Evolutionary conservation across 2,113 vertebrate genomes (phyloP).

Genomic region (Dromiciops gliroides): DNA sequence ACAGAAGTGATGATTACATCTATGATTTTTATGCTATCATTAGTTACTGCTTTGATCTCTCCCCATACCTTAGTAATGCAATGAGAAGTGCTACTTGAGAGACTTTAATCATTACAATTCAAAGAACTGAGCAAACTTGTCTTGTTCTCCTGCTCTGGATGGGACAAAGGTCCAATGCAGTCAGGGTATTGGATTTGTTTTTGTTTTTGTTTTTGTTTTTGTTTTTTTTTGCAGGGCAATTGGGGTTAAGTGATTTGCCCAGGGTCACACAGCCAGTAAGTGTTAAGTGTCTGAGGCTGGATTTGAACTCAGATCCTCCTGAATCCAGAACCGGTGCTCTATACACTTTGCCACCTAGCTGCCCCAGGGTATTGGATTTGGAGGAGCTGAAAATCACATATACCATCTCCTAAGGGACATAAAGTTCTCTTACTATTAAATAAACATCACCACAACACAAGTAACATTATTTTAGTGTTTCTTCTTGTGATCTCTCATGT

Average conservation of each 20-base stretch:
- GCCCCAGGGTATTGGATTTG: too few species aligned
- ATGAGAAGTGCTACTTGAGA: background rate
- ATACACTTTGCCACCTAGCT: too few species aligned
- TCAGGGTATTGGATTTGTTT: too few species aligned
- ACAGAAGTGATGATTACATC: background rate
- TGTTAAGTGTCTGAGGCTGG: too few species aligned
- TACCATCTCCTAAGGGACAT: constrained; percentile 26
- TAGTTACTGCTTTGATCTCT: background rate
- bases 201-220: too few species aligned
- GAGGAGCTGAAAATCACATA: background rate
- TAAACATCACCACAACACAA: background rate
- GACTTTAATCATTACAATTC: background rate
- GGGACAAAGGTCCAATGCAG: background rate
- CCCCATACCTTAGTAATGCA: background rate
- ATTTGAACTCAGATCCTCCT: too few species aligned
- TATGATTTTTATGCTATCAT: background rate
- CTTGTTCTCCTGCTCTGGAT: background rate
- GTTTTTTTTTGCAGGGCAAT: too few species aligned
- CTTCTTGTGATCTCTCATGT: constrained; percentile 90
- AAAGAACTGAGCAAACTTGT: background rate
- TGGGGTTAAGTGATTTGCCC: too few species aligned
- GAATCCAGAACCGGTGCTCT: too few species aligned
- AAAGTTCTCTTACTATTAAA: background rate
- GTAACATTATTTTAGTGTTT: constrained; percentile 51
- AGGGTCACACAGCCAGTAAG: too few species aligned